Evolutionary conservation across 2,797 vertebrate genomes (phyloP).

Genomic region (Furcifer pardalis): DNA sequence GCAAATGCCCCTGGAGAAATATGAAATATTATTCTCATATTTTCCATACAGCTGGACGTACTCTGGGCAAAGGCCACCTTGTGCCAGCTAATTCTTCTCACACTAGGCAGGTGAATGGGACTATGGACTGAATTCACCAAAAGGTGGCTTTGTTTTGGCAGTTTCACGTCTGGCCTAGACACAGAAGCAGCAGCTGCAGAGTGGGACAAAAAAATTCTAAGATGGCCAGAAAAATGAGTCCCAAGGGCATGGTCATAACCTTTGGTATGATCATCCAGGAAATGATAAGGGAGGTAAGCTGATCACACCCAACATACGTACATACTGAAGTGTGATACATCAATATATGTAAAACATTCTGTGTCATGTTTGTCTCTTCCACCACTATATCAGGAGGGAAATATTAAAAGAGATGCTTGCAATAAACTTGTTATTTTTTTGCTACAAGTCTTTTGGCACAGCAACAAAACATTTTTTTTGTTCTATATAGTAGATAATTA

Average conservation of each 20-base stretch:
- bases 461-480: conserved; percentile 27
- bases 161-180: too few relatives aligned
- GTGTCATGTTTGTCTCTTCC: conserved; percentile 5
- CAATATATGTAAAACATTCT: neutral
- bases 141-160: too few relatives aligned
- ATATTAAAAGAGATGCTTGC: conserved; percentile 7
- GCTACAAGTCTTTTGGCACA: conserved; percentile 8
- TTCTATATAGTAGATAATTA: conserved; percentile 1
- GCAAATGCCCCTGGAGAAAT: neutral
- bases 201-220: neutral
- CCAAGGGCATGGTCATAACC: conserved; percentile 2
- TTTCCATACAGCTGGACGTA: neutral
- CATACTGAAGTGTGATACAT: neutral
- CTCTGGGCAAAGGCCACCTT: too few relatives aligned
- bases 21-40: neutral
- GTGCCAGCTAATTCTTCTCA: too few relatives aligned
- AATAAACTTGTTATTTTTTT: neutral
- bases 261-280: neutral
- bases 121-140: too few relatives aligned
- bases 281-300: conserved; percentile 23
- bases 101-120: too few relatives aligned
- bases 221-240: neutral
- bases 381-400: neutral
- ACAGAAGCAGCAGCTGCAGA: too few relatives aligned
- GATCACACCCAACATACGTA: neutral